Evolutionary conservation across 92 coral and sea anemone genomes (phyloP).

Genomic region (Anthopleura xanthogrammica): DNA sequence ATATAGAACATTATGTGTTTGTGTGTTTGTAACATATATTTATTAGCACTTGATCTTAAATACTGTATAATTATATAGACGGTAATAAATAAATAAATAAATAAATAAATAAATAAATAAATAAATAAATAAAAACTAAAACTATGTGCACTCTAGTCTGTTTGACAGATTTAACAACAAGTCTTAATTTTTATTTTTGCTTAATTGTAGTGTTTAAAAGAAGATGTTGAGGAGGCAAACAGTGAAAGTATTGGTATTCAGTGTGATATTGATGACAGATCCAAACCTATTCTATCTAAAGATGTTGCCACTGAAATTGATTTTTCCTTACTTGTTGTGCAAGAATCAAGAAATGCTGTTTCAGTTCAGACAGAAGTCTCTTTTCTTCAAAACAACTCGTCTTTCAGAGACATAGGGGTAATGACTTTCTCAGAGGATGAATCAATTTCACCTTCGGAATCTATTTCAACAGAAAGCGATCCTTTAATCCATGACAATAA

Average conservation of each 20-base stretch:
- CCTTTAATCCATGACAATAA: not conserved
- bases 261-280: not conserved
- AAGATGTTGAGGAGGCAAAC: not conserved
- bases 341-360: not conserved
- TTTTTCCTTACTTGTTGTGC: not conserved
- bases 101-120: no score
- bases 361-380: not conserved
- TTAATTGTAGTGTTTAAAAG: not conserved
- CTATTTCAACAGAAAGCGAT: not conserved
- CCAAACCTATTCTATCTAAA: not conserved
- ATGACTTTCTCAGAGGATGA: not conserved
- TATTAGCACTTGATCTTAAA: no score
- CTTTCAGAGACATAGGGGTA: not conserved
- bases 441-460: not conserved
- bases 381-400: not conserved
- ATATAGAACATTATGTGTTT: no score
- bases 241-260: not conserved
- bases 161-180: not conserved
- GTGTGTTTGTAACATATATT: no score
- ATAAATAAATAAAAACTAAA: no score
- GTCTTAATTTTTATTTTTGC: not conserved
- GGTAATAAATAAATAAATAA: no score
- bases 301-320: slow-evolving; percentile 4
- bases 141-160: no score
- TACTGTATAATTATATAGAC: no score